A percentile compares a stretch with the other conserved stretches of the same genome.
These are phyloP conservation scores for Drosophila eugracilis DNA, from an alignment of 1,140 invertebrate species.

Conservation along the genomic window DNA sequence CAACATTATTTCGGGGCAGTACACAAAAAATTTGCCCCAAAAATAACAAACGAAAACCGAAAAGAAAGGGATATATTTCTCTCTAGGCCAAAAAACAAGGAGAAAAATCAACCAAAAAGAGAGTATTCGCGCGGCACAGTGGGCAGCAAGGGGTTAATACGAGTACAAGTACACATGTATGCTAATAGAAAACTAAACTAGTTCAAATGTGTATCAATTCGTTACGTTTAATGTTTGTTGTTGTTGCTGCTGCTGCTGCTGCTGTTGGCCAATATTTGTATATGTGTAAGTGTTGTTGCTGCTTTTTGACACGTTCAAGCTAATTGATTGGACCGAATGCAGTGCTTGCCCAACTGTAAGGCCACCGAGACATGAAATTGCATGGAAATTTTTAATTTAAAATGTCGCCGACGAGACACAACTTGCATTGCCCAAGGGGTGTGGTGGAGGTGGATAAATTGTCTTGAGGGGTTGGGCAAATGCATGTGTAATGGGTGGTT, in stretches of 20 bases:
- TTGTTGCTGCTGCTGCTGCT: constrained; percentile 47
- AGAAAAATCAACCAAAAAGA: constrained; percentile 16
- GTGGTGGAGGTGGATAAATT: too few species aligned
- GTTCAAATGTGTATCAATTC: constrained; percentile 66
- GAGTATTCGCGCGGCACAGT: constrained; percentile 30
- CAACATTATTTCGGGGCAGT: constrained; percentile 38
- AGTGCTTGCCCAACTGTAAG: constrained; percentile 67
- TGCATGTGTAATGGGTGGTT: not conserved
- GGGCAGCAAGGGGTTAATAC: constrained; percentile 72
- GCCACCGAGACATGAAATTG: constrained; percentile 57
- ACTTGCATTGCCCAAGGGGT: not conserved
- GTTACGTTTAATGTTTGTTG: constrained; percentile 32
- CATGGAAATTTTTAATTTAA: constrained; percentile 69
- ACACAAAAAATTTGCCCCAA: constrained; percentile 30
- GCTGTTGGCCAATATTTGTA: constrained; percentile 16
- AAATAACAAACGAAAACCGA: constrained; percentile 25
- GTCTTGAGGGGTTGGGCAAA: not conserved
- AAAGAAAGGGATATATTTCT: constrained; percentile 1
- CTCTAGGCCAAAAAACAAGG: not conserved
- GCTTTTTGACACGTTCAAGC: constrained; percentile 55
- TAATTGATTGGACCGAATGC: constrained; percentile 64
- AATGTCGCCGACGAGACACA: constrained; percentile 17
- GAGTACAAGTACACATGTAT: constrained; percentile 28
- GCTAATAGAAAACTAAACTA: constrained; percentile 67
- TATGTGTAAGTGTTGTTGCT: constrained; percentile 37